Conservation (phyloP, 2,113 vertebrate genomes). For the Ellobius talpinus region DNA sequence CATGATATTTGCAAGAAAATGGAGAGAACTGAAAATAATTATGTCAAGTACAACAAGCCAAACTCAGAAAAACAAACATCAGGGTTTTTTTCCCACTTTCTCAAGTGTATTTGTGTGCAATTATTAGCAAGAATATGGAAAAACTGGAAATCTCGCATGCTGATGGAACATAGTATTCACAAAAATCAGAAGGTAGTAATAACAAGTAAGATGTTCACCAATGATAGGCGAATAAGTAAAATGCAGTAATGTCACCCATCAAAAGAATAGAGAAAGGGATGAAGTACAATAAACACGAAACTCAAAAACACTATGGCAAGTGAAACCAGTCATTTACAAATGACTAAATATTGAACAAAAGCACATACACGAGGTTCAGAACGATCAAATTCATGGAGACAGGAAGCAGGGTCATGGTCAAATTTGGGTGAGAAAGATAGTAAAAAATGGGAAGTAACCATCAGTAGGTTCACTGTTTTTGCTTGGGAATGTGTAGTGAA, state of each 20-base stretch:
- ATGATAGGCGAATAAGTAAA: not conserved
- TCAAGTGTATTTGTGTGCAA: not conserved
- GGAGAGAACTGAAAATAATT: too few relatives aligned
- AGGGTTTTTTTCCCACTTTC: not conserved
- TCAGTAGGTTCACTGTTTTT: not conserved
- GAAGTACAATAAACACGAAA: not conserved
- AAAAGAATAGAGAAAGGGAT: not conserved
- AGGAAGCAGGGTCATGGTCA: not conserved
- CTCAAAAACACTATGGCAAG: not conserved
- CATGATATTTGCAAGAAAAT: not conserved
- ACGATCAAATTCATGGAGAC: not conserved
- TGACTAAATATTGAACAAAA: not conserved
- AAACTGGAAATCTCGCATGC: not conserved
- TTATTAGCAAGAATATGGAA: too few relatives aligned
- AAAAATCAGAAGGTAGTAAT: not conserved
- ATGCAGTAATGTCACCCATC: not conserved
- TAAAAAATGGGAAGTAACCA: not conserved
- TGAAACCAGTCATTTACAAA: slow-evolving; percentile 15
- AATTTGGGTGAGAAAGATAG: not conserved
- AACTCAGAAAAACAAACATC: not conserved
- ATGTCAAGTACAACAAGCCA: too few relatives aligned
- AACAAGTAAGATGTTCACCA: not conserved
- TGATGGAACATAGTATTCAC: not conserved
- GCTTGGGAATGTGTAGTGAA: not conserved
- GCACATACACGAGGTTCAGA: not conserved